A percentile compares a stretch with the other conserved stretches of the same genome.
Evolutionary conservation across 2,888 invertebrate genomes (phyloP).

Genomic region (Scaptomyza polygonia): DNA sequence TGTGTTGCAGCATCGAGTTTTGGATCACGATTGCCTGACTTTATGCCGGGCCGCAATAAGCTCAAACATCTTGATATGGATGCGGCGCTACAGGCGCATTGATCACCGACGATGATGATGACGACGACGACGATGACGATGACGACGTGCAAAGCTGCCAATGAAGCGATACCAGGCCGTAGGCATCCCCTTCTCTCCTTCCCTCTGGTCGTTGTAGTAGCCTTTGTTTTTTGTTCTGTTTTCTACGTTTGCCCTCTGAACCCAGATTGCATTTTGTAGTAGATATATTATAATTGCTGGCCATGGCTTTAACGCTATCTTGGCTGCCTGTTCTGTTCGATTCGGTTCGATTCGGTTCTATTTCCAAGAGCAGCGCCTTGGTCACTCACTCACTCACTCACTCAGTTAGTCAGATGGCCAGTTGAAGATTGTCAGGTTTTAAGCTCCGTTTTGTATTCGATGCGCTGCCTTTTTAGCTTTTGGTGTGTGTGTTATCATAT

Average conservation of each 20-base stretch:
- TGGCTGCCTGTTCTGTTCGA: constrained; percentile 16
- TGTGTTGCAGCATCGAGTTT: constrained; percentile 36
- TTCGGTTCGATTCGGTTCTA: background rate
- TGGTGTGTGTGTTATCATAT: constrained; percentile 30
- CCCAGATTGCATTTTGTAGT: constrained; percentile 61
- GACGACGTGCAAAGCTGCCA: constrained; percentile 77
- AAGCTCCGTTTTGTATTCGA: constrained; percentile 48
- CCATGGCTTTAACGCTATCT: constrained; percentile 41
- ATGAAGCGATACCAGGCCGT: constrained; percentile 69
- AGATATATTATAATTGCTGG: constrained; percentile 74
- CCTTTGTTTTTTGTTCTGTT: constrained; percentile 7
- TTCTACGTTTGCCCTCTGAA: constrained; percentile 75
- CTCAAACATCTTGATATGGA: constrained; percentile 71
- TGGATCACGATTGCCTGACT: constrained; percentile 69
- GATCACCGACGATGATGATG: constrained; percentile 61
- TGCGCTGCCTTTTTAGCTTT: constrained; percentile 34
- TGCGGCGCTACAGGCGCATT: constrained; percentile 73
- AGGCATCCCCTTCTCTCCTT: background rate
- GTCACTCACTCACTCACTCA: constrained; percentile 33
- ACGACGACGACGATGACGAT: constrained; percentile 32
- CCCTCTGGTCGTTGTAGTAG: background rate
- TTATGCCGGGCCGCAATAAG: constrained; percentile 44
- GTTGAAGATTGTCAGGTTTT: constrained; percentile 35
- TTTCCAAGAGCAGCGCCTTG: background rate
- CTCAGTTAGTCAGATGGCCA: constrained; percentile 52